Conservation (phyloP, 2,888 invertebrate genomes). For the Drosophila tripunctata region DNA sequence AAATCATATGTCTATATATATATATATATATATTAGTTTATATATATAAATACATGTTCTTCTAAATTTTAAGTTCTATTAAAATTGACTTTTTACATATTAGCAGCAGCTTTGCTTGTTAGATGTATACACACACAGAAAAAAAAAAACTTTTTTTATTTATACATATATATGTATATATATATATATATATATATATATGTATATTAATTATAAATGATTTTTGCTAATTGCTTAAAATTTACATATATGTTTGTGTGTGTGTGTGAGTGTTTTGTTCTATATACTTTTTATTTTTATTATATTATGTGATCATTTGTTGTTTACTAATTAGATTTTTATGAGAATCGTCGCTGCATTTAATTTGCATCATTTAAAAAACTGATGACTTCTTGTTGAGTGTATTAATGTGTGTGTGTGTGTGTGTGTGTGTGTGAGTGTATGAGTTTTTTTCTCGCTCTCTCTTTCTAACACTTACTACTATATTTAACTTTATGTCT, state of each 20-base stretch:
- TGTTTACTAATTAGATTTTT: constrained; percentile 23
- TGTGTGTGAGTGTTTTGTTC: constrained; percentile 18
- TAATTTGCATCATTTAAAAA: constrained; percentile 31
- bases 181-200: too few relatives aligned
- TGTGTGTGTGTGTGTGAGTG: constrained; percentile 6
- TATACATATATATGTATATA: too few relatives aligned
- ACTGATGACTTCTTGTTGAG: constrained; percentile 44
- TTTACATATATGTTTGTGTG: constrained; percentile 20
- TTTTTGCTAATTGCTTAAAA: constrained; percentile 14
- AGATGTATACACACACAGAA: constrained; percentile 5
- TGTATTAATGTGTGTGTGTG: constrained; percentile 6
- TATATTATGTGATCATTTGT: constrained; percentile 19
- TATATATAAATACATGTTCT: constrained; percentile 11
- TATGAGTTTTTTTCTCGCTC: constrained; percentile 7
- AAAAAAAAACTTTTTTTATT: too few relatives aligned
- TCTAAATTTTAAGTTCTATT: constrained; percentile 38
- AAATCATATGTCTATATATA: constrained; percentile 25
- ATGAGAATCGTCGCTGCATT: constrained; percentile 62
- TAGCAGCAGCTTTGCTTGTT: constrained; percentile 33
- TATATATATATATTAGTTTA: constrained; percentile 15
- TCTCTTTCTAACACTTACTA: constrained; percentile 27
- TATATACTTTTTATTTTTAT: constrained; percentile 20
- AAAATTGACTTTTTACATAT: constrained; percentile 75
- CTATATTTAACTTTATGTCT: constrained; percentile 47
- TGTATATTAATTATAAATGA: constrained; percentile 4